These are phyloP conservation scores for Philantomba maxwellii DNA, from an alignment of 2,113 vertebrate genomes.

Conservation along the genomic window DNA sequence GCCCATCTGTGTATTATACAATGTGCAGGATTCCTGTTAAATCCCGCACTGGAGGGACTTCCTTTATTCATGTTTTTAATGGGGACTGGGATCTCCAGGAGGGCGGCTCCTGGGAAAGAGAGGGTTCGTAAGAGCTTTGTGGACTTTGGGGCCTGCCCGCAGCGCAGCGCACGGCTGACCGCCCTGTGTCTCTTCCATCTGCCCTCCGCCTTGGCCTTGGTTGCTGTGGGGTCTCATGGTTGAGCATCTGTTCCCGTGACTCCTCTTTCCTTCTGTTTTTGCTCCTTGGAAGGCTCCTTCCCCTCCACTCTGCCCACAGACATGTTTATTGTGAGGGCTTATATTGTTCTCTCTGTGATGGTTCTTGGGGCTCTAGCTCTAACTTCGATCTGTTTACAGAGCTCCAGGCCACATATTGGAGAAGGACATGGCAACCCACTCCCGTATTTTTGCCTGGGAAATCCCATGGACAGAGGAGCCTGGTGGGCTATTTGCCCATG, in stretches of 20 bases:
- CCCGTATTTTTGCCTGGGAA: neutral
- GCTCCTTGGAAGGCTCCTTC: too few relatives aligned
- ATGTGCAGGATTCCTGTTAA: constrained; percentile 12
- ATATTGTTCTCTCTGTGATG: neutral
- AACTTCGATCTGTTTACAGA: neutral
- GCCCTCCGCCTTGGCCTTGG: too few relatives aligned
- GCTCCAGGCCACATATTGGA: neutral
- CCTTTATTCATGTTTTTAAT: constrained; percentile 8
- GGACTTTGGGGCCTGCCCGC: neutral
- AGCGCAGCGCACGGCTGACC: neutral
- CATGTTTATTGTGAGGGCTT: neutral
- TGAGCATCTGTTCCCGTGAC: neutral
- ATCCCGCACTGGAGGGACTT: neutral
- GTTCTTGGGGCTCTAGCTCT: neutral
- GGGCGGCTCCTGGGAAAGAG: neutral
- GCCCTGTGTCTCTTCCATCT: neutral
- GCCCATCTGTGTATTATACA: constrained; percentile 44
- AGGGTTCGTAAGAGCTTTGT: neutral
- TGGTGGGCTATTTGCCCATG: neutral
- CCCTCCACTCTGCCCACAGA: neutral
- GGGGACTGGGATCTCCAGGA: neutral
- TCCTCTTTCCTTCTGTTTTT: neutral
- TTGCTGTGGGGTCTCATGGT: rapidly evolving
- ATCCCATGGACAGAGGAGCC: neutral
- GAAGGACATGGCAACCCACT: neutral